Percentiles rank a stretch among this genome's conserved stretches.
These are phyloP conservation scores for Alces alces DNA, from an alignment of 2,113 vertebrate genomes.

Conservation along the genomic window DNA sequence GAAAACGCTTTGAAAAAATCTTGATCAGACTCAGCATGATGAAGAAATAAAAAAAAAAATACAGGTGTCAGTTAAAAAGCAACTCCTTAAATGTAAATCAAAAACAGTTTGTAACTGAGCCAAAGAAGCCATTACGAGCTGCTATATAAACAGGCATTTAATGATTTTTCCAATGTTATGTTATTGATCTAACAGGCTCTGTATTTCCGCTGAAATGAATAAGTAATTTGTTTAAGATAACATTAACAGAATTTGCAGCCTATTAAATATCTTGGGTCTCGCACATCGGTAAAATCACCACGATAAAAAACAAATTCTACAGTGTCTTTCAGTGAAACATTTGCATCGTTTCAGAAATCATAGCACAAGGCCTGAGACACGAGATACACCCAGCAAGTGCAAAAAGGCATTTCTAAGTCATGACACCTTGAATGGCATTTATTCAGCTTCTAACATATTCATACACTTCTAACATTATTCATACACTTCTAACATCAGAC, in stretches of 20 bases:
- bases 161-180: constrained; percentile 49
- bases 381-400: not conserved
- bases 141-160: constrained; percentile 62
- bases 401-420: constrained; percentile 22
- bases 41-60: not conserved
- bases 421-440: not conserved
- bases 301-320: not conserved
- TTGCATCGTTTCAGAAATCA: constrained; percentile 26
- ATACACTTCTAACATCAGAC: not conserved
- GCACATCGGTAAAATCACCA: not conserved
- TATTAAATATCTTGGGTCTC: not conserved
- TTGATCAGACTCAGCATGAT: not conserved
- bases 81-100: constrained; percentile 39
- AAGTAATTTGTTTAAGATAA: constrained; percentile 59
- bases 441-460: not conserved
- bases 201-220: constrained; percentile 36
- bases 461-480: not conserved
- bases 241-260: constrained; percentile 16
- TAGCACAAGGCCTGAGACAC: not conserved
- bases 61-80: constrained; percentile 38
- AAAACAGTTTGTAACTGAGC: constrained; percentile 40
- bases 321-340: constrained; percentile 7
- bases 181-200: constrained; percentile 49
- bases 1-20: not conserved
- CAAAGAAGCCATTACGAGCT: constrained; percentile 45